A percentile compares a stretch with the other conserved stretches of the same genome.
Conservation (phyloP, 2,113 vertebrate species). For the Shinisaurus crocodilurus region DNA sequence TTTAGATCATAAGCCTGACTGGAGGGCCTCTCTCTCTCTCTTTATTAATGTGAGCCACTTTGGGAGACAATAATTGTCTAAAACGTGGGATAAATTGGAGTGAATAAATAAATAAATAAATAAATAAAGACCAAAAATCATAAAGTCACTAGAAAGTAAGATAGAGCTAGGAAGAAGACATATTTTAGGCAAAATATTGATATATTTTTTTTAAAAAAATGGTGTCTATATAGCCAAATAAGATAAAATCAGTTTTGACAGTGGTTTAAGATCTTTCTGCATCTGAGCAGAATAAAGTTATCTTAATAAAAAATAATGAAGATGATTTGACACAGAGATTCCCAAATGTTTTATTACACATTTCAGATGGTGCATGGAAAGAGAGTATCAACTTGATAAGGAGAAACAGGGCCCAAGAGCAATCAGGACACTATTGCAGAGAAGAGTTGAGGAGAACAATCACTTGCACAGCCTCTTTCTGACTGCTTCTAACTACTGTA, state of each 20-base stretch:
- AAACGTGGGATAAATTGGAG: too few species aligned
- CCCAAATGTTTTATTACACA: background rate
- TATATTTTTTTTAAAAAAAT: background rate
- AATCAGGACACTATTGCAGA: conserved; percentile 36
- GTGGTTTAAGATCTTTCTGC: background rate
- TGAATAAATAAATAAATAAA: too few species aligned
- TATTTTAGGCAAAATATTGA: background rate
- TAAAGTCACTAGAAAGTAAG: background rate
- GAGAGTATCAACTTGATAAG: conserved; percentile 21
- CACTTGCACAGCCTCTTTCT: conserved; percentile 12
- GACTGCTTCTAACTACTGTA: background rate
- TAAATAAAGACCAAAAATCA: too few species aligned
- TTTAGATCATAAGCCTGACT: too few species aligned
- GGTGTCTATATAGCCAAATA: background rate
- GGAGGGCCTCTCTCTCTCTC: too few species aligned
- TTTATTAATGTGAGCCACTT: too few species aligned
- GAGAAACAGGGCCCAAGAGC: background rate
- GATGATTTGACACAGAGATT: background rate
- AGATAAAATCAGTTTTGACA: background rate
- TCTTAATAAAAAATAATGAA: background rate
- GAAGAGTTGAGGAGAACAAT: conserved; percentile 25
- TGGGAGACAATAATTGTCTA: too few species aligned
- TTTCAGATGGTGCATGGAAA: background rate
- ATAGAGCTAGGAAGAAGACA: background rate
- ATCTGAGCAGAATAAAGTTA: background rate